Evolutionary conservation across 2,888 invertebrate species (phyloP).

Genomic region (Chymomyza caudatula): DNA sequence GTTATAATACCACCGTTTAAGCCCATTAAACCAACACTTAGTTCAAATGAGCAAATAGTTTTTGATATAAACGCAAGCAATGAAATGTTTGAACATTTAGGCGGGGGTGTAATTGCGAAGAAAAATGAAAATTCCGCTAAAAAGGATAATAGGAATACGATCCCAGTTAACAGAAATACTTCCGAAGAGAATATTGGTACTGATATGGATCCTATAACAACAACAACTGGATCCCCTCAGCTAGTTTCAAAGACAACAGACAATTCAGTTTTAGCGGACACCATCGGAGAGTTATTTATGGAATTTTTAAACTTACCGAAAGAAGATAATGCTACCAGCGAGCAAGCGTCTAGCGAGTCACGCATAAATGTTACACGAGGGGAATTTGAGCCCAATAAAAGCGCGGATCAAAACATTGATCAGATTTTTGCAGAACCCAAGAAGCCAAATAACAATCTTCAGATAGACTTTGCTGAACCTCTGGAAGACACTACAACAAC

Average conservation of each 20-base stretch:
- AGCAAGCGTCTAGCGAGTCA: slow-evolving; percentile 79
- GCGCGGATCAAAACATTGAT: slow-evolving; percentile 2
- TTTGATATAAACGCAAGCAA: slow-evolving; percentile 66
- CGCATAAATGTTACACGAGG: slow-evolving; percentile 80
- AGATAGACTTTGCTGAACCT: background rate
- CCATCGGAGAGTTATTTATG: slow-evolving; percentile 76
- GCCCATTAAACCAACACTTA: slow-evolving; percentile 68
- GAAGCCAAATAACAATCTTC: background rate
- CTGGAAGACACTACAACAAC: slow-evolving; percentile 12
- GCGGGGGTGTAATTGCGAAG: slow-evolving; percentile 78
- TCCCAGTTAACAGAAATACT: background rate
- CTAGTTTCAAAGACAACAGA: slow-evolving; percentile 35
- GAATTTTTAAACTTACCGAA: slow-evolving; percentile 74
- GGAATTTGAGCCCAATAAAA: slow-evolving; percentile 35
- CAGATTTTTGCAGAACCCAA: background rate
- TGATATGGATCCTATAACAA: background rate
- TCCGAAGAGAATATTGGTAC: background rate
- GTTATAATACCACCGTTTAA: slow-evolving; percentile 74
- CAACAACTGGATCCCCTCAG: background rate
- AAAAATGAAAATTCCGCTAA: slow-evolving; percentile 64
- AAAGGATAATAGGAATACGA: slow-evolving; percentile 2
- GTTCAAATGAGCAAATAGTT: slow-evolving; percentile 58
- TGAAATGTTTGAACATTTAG: slow-evolving; percentile 76
- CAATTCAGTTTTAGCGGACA: slow-evolving; percentile 70
- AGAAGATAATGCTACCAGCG: slow-evolving; percentile 46